phyloP scores from a whole-genome alignment of 2,113 vertebrate genomes.

The Pagrus major region DNA sequence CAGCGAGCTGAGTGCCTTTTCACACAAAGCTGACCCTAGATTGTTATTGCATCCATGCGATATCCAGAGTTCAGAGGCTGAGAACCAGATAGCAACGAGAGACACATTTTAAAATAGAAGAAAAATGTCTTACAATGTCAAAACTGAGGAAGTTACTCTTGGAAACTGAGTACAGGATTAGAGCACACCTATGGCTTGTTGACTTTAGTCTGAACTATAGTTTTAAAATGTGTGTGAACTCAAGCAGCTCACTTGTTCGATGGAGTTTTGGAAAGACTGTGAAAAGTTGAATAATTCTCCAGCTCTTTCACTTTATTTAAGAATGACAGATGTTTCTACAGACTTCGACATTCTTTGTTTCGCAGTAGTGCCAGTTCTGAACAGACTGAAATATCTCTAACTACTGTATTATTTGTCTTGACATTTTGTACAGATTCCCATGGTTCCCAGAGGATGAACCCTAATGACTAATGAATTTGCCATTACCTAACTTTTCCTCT shows the following conservation, averaged over 20 bases:
- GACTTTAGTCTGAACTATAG: background rate
- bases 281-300: background rate
- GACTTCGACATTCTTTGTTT: background rate
- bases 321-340: background rate
- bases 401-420: no score
- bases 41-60: background rate
- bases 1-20: background rate
- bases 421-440: no score
- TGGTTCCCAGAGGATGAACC: no score
- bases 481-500: no score
- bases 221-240: background rate
- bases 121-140: background rate
- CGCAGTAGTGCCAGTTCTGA: no score
- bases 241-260: background rate
- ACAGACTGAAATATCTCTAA: no score
- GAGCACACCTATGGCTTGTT: background rate
- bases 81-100: constrained; percentile 1
- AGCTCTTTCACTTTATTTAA: background rate
- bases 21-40: constrained; percentile 10
- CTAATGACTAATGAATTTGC: no score
- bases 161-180: background rate
- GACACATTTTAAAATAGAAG: background rate
- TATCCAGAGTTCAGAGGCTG: background rate
- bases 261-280: background rate
- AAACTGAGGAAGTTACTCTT: background rate